These are phyloP conservation scores for Orthosia incerta DNA, from an alignment of 2,888 invertebrate genomes.

Conservation along the genomic window DNA sequence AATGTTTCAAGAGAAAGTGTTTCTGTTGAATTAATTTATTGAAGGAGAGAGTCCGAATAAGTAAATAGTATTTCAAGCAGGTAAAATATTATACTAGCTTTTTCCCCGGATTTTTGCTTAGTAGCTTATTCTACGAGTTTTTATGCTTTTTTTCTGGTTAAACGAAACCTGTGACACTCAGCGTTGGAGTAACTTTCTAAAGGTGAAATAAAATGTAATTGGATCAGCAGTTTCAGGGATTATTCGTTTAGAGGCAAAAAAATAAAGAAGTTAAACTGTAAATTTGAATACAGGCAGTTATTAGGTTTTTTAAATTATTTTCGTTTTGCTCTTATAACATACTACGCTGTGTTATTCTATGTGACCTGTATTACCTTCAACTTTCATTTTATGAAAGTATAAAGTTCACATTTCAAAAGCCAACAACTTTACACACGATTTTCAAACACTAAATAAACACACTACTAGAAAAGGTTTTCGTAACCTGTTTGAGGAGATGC, in stretches of 20 bases:
- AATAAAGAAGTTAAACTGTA: too few relatives aligned
- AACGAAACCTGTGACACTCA: too few relatives aligned
- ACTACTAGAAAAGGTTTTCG: not conserved
- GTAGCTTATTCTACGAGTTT: too few relatives aligned
- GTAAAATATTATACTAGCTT: not conserved
- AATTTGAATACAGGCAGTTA: too few relatives aligned
- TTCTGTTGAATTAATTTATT: conserved; percentile 30
- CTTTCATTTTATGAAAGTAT: conserved; percentile 38
- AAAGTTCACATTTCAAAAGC: conserved; percentile 15
- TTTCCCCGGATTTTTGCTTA: not conserved
- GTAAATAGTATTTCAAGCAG: not conserved
- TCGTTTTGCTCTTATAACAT: not conserved
- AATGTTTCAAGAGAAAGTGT: conserved; percentile 33
- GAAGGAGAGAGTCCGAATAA: conserved; percentile 6
- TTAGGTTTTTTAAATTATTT: too few relatives aligned
- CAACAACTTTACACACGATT: conserved; percentile 1
- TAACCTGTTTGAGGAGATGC: not conserved
- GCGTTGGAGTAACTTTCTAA: too few relatives aligned
- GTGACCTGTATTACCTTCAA: conserved; percentile 12
- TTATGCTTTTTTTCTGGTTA: too few relatives aligned
- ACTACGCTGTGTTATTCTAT: not conserved
- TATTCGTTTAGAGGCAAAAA: too few relatives aligned
- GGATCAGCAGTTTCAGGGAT: too few relatives aligned
- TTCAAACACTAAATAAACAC: conserved; percentile 9
- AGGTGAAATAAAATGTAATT: too few relatives aligned